phyloP scores from a whole-genome alignment of 2,113 vertebrate species.

The Pterophyllum scalare region DNA sequence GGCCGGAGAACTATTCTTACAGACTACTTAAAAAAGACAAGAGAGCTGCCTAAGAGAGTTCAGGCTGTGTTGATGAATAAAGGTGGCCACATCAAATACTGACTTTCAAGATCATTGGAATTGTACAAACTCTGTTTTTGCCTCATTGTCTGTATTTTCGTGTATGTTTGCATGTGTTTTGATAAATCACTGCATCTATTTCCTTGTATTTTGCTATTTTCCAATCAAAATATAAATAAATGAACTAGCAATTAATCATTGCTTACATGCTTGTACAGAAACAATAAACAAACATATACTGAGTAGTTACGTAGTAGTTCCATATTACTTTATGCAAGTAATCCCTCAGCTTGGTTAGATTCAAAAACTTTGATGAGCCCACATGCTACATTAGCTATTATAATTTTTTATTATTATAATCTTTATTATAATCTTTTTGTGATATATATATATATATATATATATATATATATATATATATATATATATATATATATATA shows the following conservation, averaged over 20 bases:
- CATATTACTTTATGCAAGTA: neutral
- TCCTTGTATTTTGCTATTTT: no score
- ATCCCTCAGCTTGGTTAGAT: neutral
- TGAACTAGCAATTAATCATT: neutral
- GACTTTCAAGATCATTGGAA: neutral
- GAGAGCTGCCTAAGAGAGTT: rapidly evolving
- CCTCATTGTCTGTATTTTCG: neutral
- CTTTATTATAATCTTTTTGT: neutral
- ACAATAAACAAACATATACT: neutral
- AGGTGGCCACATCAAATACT: neutral
- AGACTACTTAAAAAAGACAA: neutral
- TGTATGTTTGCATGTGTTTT: neutral
- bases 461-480: no score
- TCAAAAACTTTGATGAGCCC: neutral
- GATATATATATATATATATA: no score
- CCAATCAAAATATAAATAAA: neutral
- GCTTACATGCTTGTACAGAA: neutral
- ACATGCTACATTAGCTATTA: neutral
- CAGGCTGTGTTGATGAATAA: neutral
- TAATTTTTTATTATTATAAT: neutral
- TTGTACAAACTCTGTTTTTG: neutral
- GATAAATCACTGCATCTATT: neutral
- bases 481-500: no score
- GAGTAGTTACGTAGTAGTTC: neutral
- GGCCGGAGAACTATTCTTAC: neutral